phyloP scores from a whole-genome alignment of 2,113 vertebrate species.

The Paraplagusia blochii region DNA sequence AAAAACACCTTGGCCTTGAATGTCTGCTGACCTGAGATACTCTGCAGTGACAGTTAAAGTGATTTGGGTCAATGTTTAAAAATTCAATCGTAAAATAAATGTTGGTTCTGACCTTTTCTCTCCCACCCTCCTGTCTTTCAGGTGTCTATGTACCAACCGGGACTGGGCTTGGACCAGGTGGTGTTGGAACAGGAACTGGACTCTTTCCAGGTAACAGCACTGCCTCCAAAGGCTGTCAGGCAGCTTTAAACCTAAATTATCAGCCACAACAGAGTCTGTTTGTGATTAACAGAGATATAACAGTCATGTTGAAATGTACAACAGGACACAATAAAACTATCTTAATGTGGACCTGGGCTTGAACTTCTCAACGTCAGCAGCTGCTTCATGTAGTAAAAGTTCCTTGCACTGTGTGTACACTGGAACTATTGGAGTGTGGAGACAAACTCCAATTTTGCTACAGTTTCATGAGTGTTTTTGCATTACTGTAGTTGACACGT shows the following conservation, averaged over 20 bases:
- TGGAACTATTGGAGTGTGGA: too few relatives aligned
- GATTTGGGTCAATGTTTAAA: conserved; percentile 36
- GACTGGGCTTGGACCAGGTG: conserved; percentile 59
- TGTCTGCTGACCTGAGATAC: conserved; percentile 22
- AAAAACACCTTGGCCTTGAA: neutral
- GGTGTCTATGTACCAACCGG: conserved; percentile 75
- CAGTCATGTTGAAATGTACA: conserved; percentile 5
- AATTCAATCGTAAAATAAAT: conserved; percentile 15
- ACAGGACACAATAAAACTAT: neutral
- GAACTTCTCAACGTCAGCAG: neutral
- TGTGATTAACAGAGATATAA: conserved; percentile 13
- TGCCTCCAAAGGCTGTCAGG: conserved; percentile 21
- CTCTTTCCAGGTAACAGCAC: conserved; percentile 70
- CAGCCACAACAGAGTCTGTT: conserved; percentile 31
- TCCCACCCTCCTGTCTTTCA: conserved; percentile 50
- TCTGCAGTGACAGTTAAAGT: conserved; percentile 44
- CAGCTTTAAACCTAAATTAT: conserved; percentile 21
- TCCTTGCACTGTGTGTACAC: too few relatives aligned
- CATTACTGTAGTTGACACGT: too few relatives aligned
- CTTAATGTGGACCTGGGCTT: neutral
- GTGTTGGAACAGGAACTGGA: conserved; percentile 59
- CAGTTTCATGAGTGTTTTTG: too few relatives aligned
- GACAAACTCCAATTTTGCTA: too few relatives aligned
- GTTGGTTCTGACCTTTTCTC: conserved; percentile 6
- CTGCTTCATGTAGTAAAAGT: too few relatives aligned